Evolutionary conservation across 1,140 invertebrate species (phyloP), one percentile per base, ranked within the genome.

Genomic region (Drosophila pachea): DNA sequence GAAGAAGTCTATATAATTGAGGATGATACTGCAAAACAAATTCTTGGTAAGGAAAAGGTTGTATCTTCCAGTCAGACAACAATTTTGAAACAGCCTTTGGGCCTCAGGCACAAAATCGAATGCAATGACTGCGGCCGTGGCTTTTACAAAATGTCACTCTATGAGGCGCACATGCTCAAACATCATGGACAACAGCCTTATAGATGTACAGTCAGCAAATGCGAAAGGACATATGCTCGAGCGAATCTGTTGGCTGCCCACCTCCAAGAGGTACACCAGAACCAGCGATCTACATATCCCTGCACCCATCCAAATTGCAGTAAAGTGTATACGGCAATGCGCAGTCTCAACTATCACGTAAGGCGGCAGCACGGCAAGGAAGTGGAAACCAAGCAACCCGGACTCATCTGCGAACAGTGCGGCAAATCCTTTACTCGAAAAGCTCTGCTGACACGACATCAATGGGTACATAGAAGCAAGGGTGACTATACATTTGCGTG

Each of bases 1-100:
- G 81, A 86, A 42, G 71, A 86, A 35, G 81, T 86, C 0, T 86
- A 75, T 38, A 76, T 86, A 49, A 36, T 81, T 9, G 81, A 86
- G 33, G 77, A 86, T 53, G 71, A 74, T 14, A 4, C 16, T 0
- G 49, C 42, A 38, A 74, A 69, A 14, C 22, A 54, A 50, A 14
- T 38, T 8, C 63, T 86, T 2, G 61, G 32, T 3, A 64, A 45
- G 40, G 81, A 83, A 54, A 70, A 22, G 33, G 29, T 49, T 8
- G n/a, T 49, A 5, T 47, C 8, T 7, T 35, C 14, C 5, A 11
- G 35, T 9, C 36, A n/a, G 5, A 32, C 4, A 35, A 45, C 12
- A 31, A n/a, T 16, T 22, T 0, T 36, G 0, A 59, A 63, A 35
- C 52, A 63, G 4, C 74, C 45, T 7, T 54, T 52, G 5, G 53